Conservation (phyloP, 2,888 invertebrate species). For the Rhogogaster chlorosoma region DNA sequence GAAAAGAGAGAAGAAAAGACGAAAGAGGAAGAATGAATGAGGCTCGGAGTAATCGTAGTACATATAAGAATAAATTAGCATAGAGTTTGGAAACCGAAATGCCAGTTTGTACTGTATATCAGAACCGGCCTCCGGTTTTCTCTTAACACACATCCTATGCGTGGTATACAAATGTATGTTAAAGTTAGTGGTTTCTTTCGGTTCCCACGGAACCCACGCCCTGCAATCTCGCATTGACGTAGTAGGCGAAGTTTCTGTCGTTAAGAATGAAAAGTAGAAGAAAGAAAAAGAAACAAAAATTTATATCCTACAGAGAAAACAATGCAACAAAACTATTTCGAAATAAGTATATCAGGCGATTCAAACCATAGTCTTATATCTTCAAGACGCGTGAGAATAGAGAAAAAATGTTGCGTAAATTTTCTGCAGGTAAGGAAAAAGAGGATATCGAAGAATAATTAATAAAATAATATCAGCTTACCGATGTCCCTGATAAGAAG, state of each 20-base stretch:
- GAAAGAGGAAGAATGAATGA: background rate
- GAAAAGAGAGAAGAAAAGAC: background rate
- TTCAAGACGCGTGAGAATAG: too few relatives aligned
- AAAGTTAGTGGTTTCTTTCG: background rate
- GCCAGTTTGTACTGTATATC: background rate
- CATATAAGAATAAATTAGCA: conserved; percentile 21
- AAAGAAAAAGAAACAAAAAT: background rate
- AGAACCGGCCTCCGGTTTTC: background rate
- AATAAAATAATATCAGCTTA: conserved; percentile 61
- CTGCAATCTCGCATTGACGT: background rate
- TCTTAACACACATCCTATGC: background rate
- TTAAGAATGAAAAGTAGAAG: conserved; percentile 10
- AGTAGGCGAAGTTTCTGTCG: background rate
- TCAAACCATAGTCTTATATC: too few relatives aligned
- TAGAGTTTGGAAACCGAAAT: background rate
- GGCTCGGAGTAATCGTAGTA: background rate
- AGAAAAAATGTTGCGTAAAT: too few relatives aligned
- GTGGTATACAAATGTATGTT: background rate
- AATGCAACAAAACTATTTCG: too few relatives aligned
- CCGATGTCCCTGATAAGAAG: conserved; percentile 82
- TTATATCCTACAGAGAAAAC: background rate
- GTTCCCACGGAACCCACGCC: conserved; percentile 38
- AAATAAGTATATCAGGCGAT: too few relatives aligned
- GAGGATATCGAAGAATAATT: background rate
- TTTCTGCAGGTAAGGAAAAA: background rate